Conservation (phyloP, 2,113 vertebrate genomes). For the Lagenorhynchus albirostris region DNA sequence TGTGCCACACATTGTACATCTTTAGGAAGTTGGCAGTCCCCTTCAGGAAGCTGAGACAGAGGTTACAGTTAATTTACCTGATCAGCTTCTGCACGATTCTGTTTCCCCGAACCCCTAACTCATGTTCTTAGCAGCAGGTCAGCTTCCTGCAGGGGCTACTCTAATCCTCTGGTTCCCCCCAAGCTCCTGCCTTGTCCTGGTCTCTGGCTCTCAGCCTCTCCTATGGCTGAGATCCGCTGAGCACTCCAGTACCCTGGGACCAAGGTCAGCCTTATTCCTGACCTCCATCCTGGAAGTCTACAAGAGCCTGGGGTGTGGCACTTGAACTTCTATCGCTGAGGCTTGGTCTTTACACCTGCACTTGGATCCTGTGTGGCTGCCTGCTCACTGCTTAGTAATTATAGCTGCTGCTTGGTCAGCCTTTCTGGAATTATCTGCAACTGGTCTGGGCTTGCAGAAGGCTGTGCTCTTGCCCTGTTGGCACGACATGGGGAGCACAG, state of each 20-base stretch:
- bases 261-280: neutral
- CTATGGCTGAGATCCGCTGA: neutral
- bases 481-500: neutral
- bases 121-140: neutral
- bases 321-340: neutral
- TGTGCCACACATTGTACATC: neutral
- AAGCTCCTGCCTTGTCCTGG: neutral
- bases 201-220: neutral
- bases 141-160: neutral
- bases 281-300: neutral
- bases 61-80: neutral
- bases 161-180: neutral
- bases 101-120: neutral
- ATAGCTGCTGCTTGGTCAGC: neutral
- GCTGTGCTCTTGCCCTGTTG: neutral
- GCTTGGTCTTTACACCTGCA: neutral
- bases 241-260: neutral
- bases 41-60: neutral
- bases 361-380: neutral
- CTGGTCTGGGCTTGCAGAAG: neutral
- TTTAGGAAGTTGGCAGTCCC: neutral
- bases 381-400: neutral
- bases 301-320: neutral
- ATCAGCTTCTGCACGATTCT: neutral
- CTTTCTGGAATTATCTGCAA: neutral